A percentile compares a stretch with the other conserved stretches of the same genome.
Evolutionary conservation across 1,140 invertebrate genomes (phyloP).

Genomic region (Atopsyche davidsoni): DNA sequence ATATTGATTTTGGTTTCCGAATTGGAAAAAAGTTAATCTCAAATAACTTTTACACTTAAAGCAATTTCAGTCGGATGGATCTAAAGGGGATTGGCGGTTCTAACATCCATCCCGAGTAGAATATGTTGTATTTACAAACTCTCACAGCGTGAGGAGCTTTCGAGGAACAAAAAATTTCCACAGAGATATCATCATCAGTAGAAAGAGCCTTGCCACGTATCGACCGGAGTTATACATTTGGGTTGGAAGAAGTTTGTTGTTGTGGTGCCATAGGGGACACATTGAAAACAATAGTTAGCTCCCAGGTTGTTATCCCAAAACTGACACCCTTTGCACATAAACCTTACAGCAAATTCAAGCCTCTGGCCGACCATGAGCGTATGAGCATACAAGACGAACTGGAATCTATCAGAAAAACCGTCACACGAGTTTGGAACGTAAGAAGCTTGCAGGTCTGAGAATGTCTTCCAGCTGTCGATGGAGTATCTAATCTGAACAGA

Average conservation of each 20-base stretch:
- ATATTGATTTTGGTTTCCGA: too few relatives aligned
- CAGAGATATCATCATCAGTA: slow-evolving; percentile 37
- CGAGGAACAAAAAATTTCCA: slow-evolving; percentile 8
- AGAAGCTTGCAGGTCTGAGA: slow-evolving; percentile 71
- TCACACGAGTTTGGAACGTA: slow-evolving; percentile 88
- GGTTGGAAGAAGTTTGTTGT: slow-evolving; percentile 27
- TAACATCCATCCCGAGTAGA: slow-evolving; percentile 7
- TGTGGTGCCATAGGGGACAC: slow-evolving; percentile 51
- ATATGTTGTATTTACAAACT: slow-evolving; percentile 15
- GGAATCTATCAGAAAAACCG: slow-evolving; percentile 87
- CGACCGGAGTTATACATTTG: slow-evolving; percentile 35
- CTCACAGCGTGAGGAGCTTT: not conserved
- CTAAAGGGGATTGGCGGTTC: not conserved
- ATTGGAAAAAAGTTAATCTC: too few relatives aligned
- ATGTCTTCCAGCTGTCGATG: slow-evolving; percentile 78
- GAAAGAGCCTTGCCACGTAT: slow-evolving; percentile 46
- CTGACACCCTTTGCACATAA: slow-evolving; percentile 72
- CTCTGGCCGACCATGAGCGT: slow-evolving; percentile 65
- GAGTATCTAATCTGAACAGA: slow-evolving; percentile 82
- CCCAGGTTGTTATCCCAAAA: slow-evolving; percentile 90
- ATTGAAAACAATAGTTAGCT: slow-evolving; percentile 79
- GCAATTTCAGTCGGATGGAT: slow-evolving; percentile 15
- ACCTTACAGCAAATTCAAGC: slow-evolving; percentile 77
- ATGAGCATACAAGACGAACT: slow-evolving; percentile 67
- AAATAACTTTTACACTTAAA: too few relatives aligned